Percentiles rank a stretch among this genome's conserved stretches.
Evolutionary conservation across 2,888 invertebrate species (phyloP).

Genomic region (Eumacrocentrus americanus): DNA sequence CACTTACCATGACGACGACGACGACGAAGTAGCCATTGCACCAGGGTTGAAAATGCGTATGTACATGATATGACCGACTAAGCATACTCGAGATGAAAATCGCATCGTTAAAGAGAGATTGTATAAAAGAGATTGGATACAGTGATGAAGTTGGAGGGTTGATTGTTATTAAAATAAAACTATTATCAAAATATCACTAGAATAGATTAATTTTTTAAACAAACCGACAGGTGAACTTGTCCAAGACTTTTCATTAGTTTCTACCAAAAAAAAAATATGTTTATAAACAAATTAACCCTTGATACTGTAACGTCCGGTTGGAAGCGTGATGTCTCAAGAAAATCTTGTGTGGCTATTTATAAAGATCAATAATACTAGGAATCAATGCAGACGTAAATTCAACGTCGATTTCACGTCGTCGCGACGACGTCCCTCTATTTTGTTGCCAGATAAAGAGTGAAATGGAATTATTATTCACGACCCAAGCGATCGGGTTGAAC

Average conservation of each 20-base stretch:
- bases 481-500: constrained; percentile 3
- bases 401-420: background rate
- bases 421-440: background rate
- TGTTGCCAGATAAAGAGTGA: background rate
- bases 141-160: too few relatives aligned
- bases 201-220: too few relatives aligned
- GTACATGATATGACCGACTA: background rate
- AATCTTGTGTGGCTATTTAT: background rate
- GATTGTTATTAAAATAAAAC: too few relatives aligned
- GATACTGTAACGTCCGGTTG: background rate
- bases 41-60: background rate
- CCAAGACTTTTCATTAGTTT: too few relatives aligned
- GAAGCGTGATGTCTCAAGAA: background rate
- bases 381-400: background rate
- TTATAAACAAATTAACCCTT: background rate
- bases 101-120: background rate
- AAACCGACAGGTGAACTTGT: too few relatives aligned
- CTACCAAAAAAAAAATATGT: too few relatives aligned
- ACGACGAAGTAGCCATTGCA: constrained; percentile 1
- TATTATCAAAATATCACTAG: too few relatives aligned
- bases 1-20: background rate
- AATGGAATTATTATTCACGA: constrained; percentile 21
- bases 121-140: too few relatives aligned
- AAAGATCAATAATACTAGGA: constrained; percentile 6
- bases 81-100: background rate